Percentiles rank a stretch among this genome's conserved stretches.
Conservation (phyloP, 2,888 invertebrate genomes). For the Drosophila formosana region DNA sequence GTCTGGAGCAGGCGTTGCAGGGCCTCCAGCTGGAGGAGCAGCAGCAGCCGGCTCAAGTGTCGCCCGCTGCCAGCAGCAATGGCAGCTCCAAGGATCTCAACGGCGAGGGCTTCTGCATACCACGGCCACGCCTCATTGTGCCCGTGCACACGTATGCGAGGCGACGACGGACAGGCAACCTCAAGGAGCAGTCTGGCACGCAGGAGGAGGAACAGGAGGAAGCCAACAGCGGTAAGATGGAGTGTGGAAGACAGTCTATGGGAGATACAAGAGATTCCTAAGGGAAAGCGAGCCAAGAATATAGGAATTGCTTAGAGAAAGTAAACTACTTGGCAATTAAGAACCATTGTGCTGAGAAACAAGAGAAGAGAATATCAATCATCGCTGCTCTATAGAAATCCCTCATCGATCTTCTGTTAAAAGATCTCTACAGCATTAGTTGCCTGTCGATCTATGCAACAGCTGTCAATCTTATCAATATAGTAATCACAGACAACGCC, state of each 20-base stretch:
- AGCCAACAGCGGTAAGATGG: conserved; percentile 57
- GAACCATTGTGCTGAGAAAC: too few relatives aligned
- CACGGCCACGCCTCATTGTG: conserved; percentile 93
- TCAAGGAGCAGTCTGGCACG: conserved; percentile 77
- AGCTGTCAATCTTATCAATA: background rate
- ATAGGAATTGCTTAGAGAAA: background rate
- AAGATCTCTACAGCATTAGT: background rate
- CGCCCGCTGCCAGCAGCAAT: conserved; percentile 64
- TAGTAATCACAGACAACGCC: background rate
- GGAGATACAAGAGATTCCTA: background rate
- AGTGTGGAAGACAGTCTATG: background rate
- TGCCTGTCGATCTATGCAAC: background rate
- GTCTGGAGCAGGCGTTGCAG: conserved; percentile 51
- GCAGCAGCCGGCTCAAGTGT: conserved; percentile 43
- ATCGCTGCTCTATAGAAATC: background rate
- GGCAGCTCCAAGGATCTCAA: conserved; percentile 86
- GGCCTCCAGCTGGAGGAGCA: conserved; percentile 45
- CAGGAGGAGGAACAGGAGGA: conserved; percentile 49
- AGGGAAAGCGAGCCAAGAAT: too few relatives aligned
- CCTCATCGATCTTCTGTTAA: background rate
- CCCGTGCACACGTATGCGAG: conserved; percentile 95
- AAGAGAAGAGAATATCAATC: background rate
- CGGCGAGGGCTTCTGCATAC: conserved; percentile 89
- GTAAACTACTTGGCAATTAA: background rate
- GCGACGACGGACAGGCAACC: conserved; percentile 92